Base-by-base conservation (phyloP, 2,888 invertebrate species). In the Cantharis flavilabris region DNA sequence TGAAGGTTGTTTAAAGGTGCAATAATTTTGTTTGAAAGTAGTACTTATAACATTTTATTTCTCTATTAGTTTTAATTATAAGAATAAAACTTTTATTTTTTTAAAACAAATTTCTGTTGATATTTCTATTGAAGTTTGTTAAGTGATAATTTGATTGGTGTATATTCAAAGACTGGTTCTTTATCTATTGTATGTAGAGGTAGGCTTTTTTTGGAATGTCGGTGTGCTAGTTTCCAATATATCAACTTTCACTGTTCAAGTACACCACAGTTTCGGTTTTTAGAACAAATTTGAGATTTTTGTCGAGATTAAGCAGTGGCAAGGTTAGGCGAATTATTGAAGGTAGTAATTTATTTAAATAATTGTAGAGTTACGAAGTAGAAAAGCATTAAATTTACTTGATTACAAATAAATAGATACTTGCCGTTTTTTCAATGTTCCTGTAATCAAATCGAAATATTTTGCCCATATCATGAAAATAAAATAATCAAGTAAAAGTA, bases 121-220 rank as follows among this genome's bases (percentile, higher is more conserved):
- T 7, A n/a, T 49, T 49, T n/a, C n/a, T 49, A 49, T 49, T 49
- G 49, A 49, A 49, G 49, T 49, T 49, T 49, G 49, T 49, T 49
- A 49, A 26, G 65, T 20, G 65, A 67, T 67, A 67, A n/a, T 67
- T 67, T 67, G 65, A 67, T 67, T 67, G 65, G 65, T 67, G 65
- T 67, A 67, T 67, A 67, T 67, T 67, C 65, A 13, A 67, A 67
- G 65, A 67, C 65, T 67, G 65, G 65, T 26, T 67, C 26, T 49
- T 49, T 49, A 49, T 49, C 13, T n/a, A 49, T 49, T 49, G 49
- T 49, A 49, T 9, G 49, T 49, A 49, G 49, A n/a, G 49, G 49
- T 67, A 67, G 65, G 65, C 26, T 23, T 26, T 67, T 67, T 9
- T 67, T 23, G 23, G 65, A 67, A 18, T 67, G 20, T 67, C 20